These are phyloP conservation scores for Dasyornis broadbenti DNA, from an alignment of 2,113 vertebrate genomes.

Conservation along the genomic window DNA sequence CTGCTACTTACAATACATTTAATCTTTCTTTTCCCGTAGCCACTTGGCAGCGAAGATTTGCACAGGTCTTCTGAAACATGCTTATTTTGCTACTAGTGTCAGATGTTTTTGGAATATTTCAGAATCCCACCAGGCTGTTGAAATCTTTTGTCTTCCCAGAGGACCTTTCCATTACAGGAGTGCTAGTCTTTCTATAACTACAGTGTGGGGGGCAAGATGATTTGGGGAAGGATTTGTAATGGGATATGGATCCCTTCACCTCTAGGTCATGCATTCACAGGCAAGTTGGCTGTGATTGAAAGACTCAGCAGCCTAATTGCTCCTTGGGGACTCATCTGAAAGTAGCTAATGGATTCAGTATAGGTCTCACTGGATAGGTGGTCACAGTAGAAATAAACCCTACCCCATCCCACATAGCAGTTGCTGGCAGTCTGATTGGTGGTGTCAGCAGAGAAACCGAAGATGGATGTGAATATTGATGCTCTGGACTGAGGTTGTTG, in stretches of 20 bases:
- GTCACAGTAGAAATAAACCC: neutral
- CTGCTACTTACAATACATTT: neutral
- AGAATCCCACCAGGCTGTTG: neutral
- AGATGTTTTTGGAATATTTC: neutral
- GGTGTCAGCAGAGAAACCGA: neutral
- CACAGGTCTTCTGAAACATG: neutral
- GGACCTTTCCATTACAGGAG: neutral
- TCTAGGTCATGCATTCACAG: constrained; percentile 17
- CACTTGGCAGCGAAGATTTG: neutral
- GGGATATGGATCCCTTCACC: constrained; percentile 56
- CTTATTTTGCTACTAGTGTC: neutral
- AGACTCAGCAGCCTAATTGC: neutral
- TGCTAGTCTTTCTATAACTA: neutral
- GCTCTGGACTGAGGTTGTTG: neutral
- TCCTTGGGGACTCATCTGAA: neutral
- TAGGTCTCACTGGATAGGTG: neutral
- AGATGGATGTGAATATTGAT: neutral
- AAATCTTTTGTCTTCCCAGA: neutral
- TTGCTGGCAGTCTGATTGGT: neutral
- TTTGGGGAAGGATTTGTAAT: constrained; percentile 30
- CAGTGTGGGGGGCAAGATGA: neutral
- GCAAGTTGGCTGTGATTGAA: constrained; percentile 42
- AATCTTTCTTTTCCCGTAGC: neutral
- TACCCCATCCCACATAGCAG: neutral
- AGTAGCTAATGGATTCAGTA: constrained; percentile 13